Evolutionary conservation across 2,888 invertebrate species (phyloP).

Genomic region (Anarsia innoxiella): DNA sequence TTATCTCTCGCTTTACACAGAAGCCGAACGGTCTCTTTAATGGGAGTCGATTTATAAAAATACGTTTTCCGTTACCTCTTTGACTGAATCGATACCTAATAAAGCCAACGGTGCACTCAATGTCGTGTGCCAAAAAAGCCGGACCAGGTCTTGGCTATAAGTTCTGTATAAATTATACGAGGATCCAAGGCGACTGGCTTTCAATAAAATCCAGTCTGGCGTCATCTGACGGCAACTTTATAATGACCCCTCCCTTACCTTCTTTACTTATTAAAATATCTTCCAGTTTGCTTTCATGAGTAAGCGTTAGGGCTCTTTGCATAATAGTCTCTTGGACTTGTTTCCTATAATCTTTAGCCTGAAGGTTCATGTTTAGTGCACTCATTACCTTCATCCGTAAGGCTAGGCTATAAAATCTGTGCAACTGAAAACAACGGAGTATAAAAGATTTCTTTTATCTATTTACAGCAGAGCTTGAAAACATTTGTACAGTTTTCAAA

Average conservation of each 20-base stretch:
- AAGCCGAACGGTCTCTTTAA: slow-evolving; percentile 7
- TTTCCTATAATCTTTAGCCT: too few relatives aligned
- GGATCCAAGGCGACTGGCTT: slow-evolving; percentile 40
- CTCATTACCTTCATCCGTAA: neutral
- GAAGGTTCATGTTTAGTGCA: neutral
- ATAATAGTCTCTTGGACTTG: too few relatives aligned
- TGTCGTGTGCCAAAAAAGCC: slow-evolving; percentile 52
- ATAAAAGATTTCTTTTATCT: too few relatives aligned
- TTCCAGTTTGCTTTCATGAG: too few relatives aligned
- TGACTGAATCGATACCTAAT: slow-evolving; percentile 35
- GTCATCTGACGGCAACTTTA: slow-evolving; percentile 6
- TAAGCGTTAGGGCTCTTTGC: too few relatives aligned
- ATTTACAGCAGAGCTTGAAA: too few relatives aligned
- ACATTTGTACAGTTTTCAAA: too few relatives aligned
- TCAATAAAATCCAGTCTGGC: slow-evolving; percentile 45
- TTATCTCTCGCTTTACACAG: slow-evolving; percentile 1
- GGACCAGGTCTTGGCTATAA: slow-evolving; percentile 30
- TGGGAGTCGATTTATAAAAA: slow-evolving; percentile 13
- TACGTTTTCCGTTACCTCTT: slow-evolving; percentile 27
- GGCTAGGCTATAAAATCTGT: neutral
- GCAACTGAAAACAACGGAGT: neutral
- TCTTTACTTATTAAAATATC: too few relatives aligned
- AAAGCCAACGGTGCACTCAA: slow-evolving; percentile 35
- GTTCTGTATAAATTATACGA: slow-evolving; percentile 40
- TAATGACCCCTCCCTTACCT: slow-evolving; percentile 4